Conservation (phyloP, 1,140 invertebrate genomes). For the Episyrphus balteatus region DNA sequence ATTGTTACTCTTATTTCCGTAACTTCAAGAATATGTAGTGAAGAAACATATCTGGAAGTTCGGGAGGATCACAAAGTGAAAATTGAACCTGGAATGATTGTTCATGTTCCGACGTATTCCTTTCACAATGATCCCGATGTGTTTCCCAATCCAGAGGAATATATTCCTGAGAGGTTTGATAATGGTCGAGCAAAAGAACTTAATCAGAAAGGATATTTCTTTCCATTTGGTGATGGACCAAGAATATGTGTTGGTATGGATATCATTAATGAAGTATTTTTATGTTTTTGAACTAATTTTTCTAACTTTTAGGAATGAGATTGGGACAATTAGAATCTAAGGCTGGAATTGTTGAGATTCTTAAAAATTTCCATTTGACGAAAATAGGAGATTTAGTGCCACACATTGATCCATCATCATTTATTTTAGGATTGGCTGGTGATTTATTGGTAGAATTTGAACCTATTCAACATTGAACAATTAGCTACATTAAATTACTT, state of each 20-base stretch:
- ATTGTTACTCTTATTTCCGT: conserved; percentile 27
- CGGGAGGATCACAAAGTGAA: conserved; percentile 7
- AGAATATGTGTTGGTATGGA: conserved; percentile 26
- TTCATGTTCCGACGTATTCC: conserved; percentile 45
- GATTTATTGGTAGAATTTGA: not conserved
- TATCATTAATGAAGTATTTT: not conserved
- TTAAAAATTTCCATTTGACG: conserved; percentile 2
- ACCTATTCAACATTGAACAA: conserved; percentile 14
- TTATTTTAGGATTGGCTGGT: not conserved
- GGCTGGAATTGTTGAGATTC: conserved; percentile 3
- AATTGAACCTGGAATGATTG: conserved; percentile 38
- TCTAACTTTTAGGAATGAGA: conserved; percentile 2
- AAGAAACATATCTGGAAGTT: conserved; percentile 13
- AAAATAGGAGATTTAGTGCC: not conserved
- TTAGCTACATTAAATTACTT: too few species aligned
- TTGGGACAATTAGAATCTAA: conserved; percentile 3
- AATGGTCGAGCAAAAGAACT: conserved; percentile 19
- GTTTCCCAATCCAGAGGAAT: conserved; percentile 57
- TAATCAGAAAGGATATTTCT: conserved; percentile 14
- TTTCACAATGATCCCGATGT: conserved; percentile 51
- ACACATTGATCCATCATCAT: not conserved
- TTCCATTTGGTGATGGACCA: conserved; percentile 32
- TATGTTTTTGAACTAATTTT: not conserved
- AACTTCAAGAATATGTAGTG: conserved; percentile 25
- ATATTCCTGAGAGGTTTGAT: conserved; percentile 55